These are phyloP conservation scores for Puma concolor DNA, from an alignment of 2,113 vertebrate species.

Conservation along the genomic window DNA sequence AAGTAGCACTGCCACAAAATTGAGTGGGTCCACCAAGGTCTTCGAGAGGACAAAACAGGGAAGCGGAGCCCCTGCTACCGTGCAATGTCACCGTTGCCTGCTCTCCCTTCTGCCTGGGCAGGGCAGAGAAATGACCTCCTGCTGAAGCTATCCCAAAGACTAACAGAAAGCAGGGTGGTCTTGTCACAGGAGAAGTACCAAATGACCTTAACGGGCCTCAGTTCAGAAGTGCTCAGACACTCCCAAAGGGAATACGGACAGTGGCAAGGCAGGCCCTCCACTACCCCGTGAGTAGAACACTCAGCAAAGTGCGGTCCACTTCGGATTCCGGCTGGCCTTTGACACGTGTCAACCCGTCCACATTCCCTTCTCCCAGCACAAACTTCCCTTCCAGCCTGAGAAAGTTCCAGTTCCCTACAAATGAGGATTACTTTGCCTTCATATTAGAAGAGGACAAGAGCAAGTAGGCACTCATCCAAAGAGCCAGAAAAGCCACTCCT, in stretches of 20 bases:
- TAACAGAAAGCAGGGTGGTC: neutral
- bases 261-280: accelerated
- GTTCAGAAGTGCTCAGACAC: neutral
- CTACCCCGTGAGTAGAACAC: neutral
- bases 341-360: accelerated
- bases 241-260: neutral
- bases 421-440: neutral
- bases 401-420: neutral
- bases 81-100: neutral
- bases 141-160: neutral
- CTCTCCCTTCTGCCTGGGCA: neutral
- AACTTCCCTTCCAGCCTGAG: neutral
- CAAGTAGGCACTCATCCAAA: neutral
- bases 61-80: neutral
- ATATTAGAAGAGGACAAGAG: neutral
- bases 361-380: neutral
- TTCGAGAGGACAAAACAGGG: neutral
- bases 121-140: neutral
- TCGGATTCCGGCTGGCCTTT: neutral
- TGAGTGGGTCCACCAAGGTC: neutral
- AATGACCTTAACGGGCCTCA: neutral
- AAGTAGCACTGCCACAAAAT: neutral
- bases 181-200: neutral
- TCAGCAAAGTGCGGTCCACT: too few relatives aligned
- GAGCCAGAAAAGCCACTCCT: neutral